Base-by-base conservation (phyloP, 2,113 vertebrate species). In the Brienomyrus longianalis region DNA sequence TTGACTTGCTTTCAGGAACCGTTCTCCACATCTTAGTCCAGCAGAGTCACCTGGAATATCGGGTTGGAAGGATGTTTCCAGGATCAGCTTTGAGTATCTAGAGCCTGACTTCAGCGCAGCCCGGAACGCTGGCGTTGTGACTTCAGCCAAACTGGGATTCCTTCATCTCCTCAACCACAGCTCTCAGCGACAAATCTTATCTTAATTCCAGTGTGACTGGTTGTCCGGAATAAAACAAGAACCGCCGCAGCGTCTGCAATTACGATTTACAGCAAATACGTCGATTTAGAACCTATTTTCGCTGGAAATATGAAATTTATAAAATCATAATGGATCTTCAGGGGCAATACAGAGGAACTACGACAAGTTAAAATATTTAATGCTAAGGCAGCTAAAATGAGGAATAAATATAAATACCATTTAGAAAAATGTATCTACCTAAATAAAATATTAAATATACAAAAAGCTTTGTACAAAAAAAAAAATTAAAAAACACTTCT, bases 401-500 rank as follows among this genome's bases (percentile, higher is more conserved):
- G 27, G 83, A 66, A 84, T 86, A 51, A 92, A 95, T 95, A 95
- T 95, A 95, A 94, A 96, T 94, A 95, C 80, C 6, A 90, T 91
- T 90, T 1, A 35, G 66, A 89, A 90, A 92, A 47, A 84, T 91
- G 83, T 91, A 9, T 17, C 90, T 90, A 91, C 11, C n/a, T n/a
- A 91, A 92, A 21, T 92, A 93, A 94, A 85, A 47, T 83, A 83
- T 93, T 88, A 90, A 83, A 90, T 70, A 5, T 27, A 86, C 48
- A 90, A 90, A 92, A 27, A 48, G 1, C 23, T 93, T 94, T 94
- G 93, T 94, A 96, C 92, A 96, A 95, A 95, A 95, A 95, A 94
- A 96, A 95, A 95, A n/a, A n/a, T n/a, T n/a, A n/a, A n/a, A 95
- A 95, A 94, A 94, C 89, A 89, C 89, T 74, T 87, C 91, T 89